A percentile compares a stretch with the other conserved stretches of the same genome.
phyloP scores from a whole-genome alignment of 2,888 invertebrate species.

The Norana najaformis region DNA sequence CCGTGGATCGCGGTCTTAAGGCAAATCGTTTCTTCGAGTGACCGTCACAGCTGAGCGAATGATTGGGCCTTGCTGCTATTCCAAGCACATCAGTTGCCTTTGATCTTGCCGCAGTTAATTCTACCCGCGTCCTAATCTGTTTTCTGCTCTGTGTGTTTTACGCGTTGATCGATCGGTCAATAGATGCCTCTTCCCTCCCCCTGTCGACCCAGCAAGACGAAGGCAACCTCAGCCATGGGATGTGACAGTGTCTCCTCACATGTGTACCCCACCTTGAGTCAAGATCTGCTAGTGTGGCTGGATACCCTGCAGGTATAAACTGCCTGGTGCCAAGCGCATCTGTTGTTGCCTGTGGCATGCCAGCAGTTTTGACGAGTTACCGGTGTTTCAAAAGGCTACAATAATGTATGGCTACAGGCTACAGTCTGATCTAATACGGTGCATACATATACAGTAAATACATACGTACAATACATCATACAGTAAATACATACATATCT shows the following conservation, averaged over 20 bases:
- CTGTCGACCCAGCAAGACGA: not conserved
- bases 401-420: not conserved
- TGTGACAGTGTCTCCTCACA: not conserved
- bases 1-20: not conserved
- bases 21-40: not conserved
- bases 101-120: not conserved
- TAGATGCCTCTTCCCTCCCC: not conserved
- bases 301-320: not conserved
- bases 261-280: not conserved
- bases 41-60: not conserved
- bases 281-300: not conserved
- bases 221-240: not conserved
- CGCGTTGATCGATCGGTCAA: not conserved
- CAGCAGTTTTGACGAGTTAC: not conserved
- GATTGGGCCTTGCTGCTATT: not conserved
- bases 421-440: not conserved
- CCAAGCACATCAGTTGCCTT: slow-evolving; percentile 13
- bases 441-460: no score
- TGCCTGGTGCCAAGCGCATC: not conserved
- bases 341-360: no score
- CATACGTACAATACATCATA: no score
- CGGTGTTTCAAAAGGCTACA: not conserved
- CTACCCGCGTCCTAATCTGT: not conserved
- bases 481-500: no score
- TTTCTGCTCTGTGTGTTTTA: slow-evolving; percentile 13